Evolutionary conservation across 2,113 vertebrate species (phyloP).

Genomic region (Brevimyrus niger): DNA sequence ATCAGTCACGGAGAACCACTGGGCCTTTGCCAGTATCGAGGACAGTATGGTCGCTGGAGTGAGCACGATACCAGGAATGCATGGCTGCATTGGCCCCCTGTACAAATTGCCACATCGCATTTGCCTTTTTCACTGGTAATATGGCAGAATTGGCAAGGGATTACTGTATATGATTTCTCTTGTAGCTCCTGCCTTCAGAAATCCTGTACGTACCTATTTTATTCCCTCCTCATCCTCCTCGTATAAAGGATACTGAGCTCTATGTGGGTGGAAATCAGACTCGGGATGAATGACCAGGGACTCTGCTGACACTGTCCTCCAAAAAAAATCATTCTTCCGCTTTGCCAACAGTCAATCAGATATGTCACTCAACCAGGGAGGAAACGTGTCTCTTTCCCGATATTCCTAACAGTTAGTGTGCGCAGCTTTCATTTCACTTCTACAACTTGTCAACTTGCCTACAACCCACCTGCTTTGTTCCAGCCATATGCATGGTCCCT

Average conservation of each 20-base stretch:
- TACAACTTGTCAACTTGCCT: background rate
- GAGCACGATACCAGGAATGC: background rate
- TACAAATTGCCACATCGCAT: background rate
- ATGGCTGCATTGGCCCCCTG: background rate
- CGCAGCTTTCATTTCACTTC: background rate
- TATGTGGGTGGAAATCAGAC: background rate
- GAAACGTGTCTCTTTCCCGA: background rate
- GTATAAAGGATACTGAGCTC: background rate
- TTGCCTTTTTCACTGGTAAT: background rate
- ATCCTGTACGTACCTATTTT: background rate
- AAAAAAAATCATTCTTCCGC: background rate
- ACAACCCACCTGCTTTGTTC: background rate
- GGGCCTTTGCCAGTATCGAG: background rate
- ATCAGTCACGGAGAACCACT: background rate
- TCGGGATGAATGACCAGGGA: background rate
- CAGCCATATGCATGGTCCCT: background rate
- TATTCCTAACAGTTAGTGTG: background rate
- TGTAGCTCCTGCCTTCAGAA: background rate
- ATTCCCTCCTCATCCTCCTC: background rate
- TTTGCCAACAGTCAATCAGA: background rate
- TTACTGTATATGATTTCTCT: background rate
- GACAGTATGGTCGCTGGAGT: background rate
- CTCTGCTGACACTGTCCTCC: background rate
- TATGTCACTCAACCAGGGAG: background rate
- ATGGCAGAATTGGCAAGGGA: background rate